These are phyloP conservation scores for Cydia strobilella DNA, from an alignment of 1,140 invertebrate genomes.

Conservation along the genomic window DNA sequence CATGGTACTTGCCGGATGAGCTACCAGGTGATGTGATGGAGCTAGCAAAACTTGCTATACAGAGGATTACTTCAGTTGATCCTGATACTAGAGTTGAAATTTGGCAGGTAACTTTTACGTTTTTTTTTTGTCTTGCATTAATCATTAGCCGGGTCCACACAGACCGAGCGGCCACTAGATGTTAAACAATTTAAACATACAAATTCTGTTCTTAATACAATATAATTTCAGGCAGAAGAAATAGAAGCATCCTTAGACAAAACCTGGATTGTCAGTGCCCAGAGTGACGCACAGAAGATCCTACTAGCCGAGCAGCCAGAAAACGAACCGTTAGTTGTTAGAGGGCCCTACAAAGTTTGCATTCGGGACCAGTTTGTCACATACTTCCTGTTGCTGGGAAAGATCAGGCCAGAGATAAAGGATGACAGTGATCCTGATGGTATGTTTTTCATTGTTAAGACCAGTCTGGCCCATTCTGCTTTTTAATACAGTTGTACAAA, in stretches of 20 bases:
- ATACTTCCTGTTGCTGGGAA: conserved; percentile 92
- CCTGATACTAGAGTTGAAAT: conserved; percentile 85
- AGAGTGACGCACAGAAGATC: conserved; percentile 88
- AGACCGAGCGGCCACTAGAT: too few relatives aligned
- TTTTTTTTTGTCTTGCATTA: too few relatives aligned
- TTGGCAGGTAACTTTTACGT: conserved; percentile 81
- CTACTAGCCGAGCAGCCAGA: conserved; percentile 86
- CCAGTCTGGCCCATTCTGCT: background rate
- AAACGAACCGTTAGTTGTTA: conserved; percentile 89
- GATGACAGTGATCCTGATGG: conserved; percentile 83
- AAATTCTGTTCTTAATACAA: too few relatives aligned
- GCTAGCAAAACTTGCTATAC: conserved; percentile 92
- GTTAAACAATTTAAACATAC: too few relatives aligned
- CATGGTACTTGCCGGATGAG: conserved; percentile 91
- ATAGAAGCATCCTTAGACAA: conserved; percentile 90
- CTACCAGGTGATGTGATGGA: conserved; percentile 88
- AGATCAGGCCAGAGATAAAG: conserved; percentile 63
- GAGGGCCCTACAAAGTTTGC: conserved; percentile 93
- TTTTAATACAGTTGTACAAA: too few relatives aligned
- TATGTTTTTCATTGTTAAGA: conserved; percentile 62
- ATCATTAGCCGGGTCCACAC: too few relatives aligned
- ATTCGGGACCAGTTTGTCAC: conserved; percentile 86
- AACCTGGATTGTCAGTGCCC: conserved; percentile 96
- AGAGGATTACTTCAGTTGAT: conserved; percentile 94
- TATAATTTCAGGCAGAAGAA: conserved; percentile 82